These are phyloP conservation scores for Anthopleura sola DNA, from an alignment of 64 coral and sea anemone genomes.

Conservation along the genomic window DNA sequence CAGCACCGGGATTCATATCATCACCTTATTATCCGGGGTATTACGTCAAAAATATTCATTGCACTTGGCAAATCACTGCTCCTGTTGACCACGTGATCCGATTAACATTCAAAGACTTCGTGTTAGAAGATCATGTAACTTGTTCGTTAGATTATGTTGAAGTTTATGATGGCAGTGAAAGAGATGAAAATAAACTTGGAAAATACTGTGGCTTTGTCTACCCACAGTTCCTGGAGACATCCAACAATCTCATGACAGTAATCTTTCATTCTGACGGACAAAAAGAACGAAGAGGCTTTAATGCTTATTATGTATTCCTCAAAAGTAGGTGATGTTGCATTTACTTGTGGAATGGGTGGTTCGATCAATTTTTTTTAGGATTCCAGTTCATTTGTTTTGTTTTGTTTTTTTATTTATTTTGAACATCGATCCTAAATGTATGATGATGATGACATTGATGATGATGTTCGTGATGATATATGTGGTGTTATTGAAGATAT, in stretches of 20 bases:
- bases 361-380: no score
- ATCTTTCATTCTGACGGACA: not conserved
- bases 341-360: not conserved
- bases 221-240: not conserved
- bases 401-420: no score
- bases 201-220: not conserved
- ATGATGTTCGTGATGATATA: no score
- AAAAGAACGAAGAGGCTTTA: not conserved
- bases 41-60: not conserved
- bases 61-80: conserved; percentile 14
- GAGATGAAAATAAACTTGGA: not conserved
- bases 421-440: no score
- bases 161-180: not conserved
- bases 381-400: no score
- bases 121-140: not conserved
- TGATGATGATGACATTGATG: not conserved
- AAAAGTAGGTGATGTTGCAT: not conserved
- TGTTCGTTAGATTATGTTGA: not conserved
- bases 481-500: no score
- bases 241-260: not conserved
- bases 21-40: conserved; percentile 9
- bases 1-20: not conserved
- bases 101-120: not conserved
- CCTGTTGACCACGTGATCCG: not conserved
- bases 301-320: not conserved